These are phyloP conservation scores for Dendronephthya gigantea DNA, from an alignment of 64 coral and sea anemone species.

Conservation along the genomic window DNA sequence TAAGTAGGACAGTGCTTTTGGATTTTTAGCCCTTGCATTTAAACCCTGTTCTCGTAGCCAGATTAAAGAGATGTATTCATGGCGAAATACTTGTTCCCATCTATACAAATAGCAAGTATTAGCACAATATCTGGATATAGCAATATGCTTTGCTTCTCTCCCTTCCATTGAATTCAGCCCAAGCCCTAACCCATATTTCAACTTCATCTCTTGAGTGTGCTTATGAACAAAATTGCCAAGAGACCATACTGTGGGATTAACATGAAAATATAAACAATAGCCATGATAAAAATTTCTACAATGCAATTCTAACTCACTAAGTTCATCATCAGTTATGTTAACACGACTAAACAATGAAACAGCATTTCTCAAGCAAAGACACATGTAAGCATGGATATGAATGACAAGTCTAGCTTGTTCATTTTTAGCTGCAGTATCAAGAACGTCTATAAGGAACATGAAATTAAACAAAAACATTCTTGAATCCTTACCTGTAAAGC, in stretches of 20 bases:
- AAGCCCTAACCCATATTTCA: constrained; percentile 5
- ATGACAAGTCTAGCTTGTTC: constrained; percentile 12
- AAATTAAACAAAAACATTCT: constrained; percentile 52
- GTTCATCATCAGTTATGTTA: constrained; percentile 15
- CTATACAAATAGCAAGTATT: constrained; percentile 16
- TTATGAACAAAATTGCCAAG: constrained; percentile 23
- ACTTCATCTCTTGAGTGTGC: constrained; percentile 1
- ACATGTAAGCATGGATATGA: constrained; percentile 21
- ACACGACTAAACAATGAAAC: constrained; percentile 36
- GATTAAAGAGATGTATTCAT: background rate
- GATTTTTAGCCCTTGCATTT: background rate
- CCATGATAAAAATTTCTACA: constrained; percentile 30
- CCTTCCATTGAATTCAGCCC: constrained; percentile 30
- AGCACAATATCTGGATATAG: background rate
- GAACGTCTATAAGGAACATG: background rate
- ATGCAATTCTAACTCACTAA: background rate
- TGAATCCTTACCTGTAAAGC: constrained; percentile 66
- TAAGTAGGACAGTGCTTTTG: background rate
- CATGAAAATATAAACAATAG: constrained; percentile 13
- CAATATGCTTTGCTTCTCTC: constrained; percentile 35
- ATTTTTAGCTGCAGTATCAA: constrained; percentile 18
- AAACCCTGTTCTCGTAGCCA: background rate
- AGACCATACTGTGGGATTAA: constrained; percentile 28
- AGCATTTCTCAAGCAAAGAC: background rate
- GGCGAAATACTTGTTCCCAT: constrained; percentile 39